Conservation (phyloP, 1,140 invertebrate species). For the Hermetia illucens region DNA sequence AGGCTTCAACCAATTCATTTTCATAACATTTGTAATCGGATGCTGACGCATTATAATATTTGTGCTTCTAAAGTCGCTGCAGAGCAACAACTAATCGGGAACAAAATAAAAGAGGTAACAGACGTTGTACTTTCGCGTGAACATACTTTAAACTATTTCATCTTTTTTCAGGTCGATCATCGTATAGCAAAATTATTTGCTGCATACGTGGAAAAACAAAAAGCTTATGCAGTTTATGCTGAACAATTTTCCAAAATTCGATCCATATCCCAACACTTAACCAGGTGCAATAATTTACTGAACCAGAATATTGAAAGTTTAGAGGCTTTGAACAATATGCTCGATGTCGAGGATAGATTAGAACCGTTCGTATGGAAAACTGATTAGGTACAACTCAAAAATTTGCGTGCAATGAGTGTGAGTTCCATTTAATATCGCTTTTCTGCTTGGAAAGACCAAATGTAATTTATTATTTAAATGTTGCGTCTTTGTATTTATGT, state of each 20-base stretch:
- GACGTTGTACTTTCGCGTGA: no score
- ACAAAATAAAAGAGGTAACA: conserved; percentile 60
- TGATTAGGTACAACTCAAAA: no score
- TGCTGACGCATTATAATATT: conserved; percentile 47
- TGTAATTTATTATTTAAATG: no score
- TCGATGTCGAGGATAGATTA: conserved; percentile 69
- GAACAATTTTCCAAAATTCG: conserved; percentile 71
- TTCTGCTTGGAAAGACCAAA: no score
- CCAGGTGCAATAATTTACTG: conserved; percentile 64
- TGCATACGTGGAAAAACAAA: conserved; percentile 62
- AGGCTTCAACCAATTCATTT: conserved; percentile 46
- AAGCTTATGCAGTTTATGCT: conserved; percentile 65
- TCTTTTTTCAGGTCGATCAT: conserved; percentile 45
- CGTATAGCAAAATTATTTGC: conserved; percentile 55
- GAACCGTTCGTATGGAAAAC: conserved; percentile 86
- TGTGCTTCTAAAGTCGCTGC: conserved; percentile 55
- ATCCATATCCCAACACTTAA: conserved; percentile 61
- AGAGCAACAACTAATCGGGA: conserved; percentile 55
- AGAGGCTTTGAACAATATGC: conserved; percentile 67
- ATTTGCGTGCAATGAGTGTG: no score
- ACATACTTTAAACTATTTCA: conserved; percentile 1
- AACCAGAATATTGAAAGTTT: conserved; percentile 75
- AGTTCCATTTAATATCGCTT: no score
- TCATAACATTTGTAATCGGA: conserved; percentile 21
- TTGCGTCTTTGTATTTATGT: no score